Conservation (phyloP, 2,113 vertebrate genomes). For the Solea senegalensis region DNA sequence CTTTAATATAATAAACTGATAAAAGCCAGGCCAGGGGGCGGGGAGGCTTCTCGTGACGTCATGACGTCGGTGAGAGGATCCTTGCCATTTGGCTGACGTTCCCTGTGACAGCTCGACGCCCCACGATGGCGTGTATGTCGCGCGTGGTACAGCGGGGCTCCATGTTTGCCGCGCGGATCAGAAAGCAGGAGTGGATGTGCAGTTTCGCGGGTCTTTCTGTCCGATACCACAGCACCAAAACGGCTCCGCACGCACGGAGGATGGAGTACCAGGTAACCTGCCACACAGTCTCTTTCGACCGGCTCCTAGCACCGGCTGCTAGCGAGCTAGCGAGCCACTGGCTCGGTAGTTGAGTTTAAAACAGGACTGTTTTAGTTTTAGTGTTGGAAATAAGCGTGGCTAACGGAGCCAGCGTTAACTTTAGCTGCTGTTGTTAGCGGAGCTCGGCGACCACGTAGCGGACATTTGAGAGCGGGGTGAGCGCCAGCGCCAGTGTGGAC, state of each 20-base stretch:
- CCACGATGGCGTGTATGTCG: constrained; percentile 56
- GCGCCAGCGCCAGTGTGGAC: no score
- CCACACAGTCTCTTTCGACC: rapidly evolving
- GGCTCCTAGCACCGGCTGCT: background rate
- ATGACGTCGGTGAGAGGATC: background rate
- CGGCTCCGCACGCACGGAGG: constrained; percentile 77
- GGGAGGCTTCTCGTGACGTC: constrained; percentile 9
- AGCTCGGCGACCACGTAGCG: no score
- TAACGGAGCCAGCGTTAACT: no score
- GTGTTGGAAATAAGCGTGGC: background rate
- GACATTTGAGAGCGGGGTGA: no score
- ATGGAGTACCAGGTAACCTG: constrained; percentile 90
- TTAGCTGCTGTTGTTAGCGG: no score
- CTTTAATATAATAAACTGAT: no score
- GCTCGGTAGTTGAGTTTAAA: constrained; percentile 18
- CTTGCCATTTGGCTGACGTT: constrained; percentile 63
- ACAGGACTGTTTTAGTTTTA: background rate
- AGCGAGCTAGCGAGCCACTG: constrained; percentile 40
- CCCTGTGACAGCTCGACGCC: constrained; percentile 28
- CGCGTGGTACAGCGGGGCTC: constrained; percentile 40
- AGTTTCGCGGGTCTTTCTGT: constrained; percentile 16
- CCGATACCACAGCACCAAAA: constrained; percentile 72
- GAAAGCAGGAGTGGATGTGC: constrained; percentile 15
- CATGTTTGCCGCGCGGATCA: constrained; percentile 40
- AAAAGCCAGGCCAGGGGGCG: no score